A percentile compares a stretch with the other conserved stretches of the same genome.
phyloP scores from a whole-genome alignment of 1,140 invertebrate species.

The Drosophila nasuta region DNA sequence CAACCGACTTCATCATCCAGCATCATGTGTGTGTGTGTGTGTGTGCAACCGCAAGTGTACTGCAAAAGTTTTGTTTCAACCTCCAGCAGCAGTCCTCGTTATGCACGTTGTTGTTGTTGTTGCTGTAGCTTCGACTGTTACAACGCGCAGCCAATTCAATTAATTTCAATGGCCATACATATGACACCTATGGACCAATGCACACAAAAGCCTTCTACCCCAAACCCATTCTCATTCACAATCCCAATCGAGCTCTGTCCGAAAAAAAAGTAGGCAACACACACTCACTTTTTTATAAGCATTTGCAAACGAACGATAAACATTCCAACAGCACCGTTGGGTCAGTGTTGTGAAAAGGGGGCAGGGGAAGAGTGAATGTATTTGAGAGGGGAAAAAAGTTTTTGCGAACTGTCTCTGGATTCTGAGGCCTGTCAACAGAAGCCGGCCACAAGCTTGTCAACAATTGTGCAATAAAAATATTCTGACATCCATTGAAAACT shows the following conservation, averaged over 20 bases:
- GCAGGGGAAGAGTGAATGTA: too few relatives aligned
- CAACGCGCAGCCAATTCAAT: conserved; percentile 78
- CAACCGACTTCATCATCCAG: conserved; percentile 51
- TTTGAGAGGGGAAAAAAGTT: background rate
- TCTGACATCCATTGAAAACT: background rate
- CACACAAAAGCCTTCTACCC: conserved; percentile 37
- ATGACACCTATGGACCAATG: conserved; percentile 79
- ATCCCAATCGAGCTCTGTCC: conserved; percentile 2
- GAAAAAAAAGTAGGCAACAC: conserved; percentile 51
- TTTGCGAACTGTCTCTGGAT: background rate
- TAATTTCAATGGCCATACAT: conserved; percentile 79
- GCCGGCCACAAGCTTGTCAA: conserved; percentile 26
- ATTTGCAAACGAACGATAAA: conserved; percentile 35
- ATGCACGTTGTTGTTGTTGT: conserved; percentile 34
- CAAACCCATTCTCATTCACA: background rate
- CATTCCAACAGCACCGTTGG: conserved; percentile 9
- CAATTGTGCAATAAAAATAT: conserved; percentile 22
- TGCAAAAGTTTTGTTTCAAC: conserved; percentile 45
- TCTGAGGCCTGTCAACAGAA: conserved; percentile 10
- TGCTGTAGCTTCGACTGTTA: conserved; percentile 49
- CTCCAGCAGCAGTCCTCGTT: background rate
- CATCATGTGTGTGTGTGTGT: conserved; percentile 58
- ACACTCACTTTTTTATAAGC: conserved; percentile 40
- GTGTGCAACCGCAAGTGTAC: conserved; percentile 70
- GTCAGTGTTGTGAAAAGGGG: background rate